Percentiles rank a stretch among this genome's conserved stretches.
Conservation (phyloP, 2,113 vertebrate genomes). For the Varanus komodoensis region DNA sequence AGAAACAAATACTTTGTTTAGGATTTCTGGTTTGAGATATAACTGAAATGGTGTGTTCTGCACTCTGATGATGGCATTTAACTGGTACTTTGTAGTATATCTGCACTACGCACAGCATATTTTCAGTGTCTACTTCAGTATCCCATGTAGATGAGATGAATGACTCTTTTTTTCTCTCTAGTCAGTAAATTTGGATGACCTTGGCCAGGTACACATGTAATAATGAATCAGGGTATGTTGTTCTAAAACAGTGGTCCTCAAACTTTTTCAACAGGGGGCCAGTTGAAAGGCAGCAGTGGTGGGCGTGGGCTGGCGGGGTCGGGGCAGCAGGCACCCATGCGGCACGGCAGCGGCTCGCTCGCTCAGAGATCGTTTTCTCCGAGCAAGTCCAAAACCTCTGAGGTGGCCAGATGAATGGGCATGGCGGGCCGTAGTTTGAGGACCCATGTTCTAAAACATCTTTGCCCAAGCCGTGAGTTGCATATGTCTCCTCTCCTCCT, state of each 20-base stretch:
- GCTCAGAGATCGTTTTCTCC: too few relatives aligned
- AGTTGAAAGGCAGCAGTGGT: too few relatives aligned
- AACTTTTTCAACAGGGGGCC: too few relatives aligned
- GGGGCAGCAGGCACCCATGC: too few relatives aligned
- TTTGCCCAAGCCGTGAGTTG: not conserved
- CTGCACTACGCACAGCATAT: not conserved
- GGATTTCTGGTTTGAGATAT: not conserved
- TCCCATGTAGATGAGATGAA: not conserved
- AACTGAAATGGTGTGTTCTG: not conserved
- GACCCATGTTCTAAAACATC: not conserved
- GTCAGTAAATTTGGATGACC: not conserved
- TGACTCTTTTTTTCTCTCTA: not conserved
- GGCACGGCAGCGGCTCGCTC: too few relatives aligned
- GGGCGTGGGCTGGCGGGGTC: too few relatives aligned
- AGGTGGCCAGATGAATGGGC: too few relatives aligned
- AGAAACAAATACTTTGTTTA: not conserved
- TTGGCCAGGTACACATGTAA: not conserved
- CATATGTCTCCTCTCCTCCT: too few relatives aligned
- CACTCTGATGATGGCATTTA: slow-evolving; percentile 28
- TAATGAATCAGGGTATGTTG: not conserved
- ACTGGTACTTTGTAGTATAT: slow-evolving; percentile 16
- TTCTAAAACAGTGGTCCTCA: not conserved
- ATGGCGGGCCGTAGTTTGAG: too few relatives aligned
- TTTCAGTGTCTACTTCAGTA: not conserved
- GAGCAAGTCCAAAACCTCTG: too few relatives aligned